Percentiles rank a stretch among this genome's conserved stretches.
phyloP scores from a whole-genome alignment of 2,797 vertebrate species.

The Scleropages formosus region DNA sequence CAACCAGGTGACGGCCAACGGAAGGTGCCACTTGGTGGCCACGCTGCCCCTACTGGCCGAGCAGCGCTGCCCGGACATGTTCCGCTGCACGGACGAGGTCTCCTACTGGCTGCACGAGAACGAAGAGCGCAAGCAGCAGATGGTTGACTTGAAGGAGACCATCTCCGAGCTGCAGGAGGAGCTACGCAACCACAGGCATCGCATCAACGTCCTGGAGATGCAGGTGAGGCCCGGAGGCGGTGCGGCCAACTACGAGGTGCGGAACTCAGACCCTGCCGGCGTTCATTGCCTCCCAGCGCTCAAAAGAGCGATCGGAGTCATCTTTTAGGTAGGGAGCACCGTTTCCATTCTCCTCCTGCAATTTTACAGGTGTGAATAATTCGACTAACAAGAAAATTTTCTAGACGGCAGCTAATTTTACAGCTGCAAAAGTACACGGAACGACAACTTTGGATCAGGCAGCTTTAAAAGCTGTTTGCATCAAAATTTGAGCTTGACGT shows the following conservation, averaged over 20 bases:
- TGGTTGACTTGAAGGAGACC: constrained; percentile 67
- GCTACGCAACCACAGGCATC: constrained; percentile 69
- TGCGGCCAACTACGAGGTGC: background rate
- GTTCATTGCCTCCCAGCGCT: background rate
- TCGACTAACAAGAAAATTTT: no score
- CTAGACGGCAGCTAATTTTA: no score
- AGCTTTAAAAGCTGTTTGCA: no score
- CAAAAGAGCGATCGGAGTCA: background rate
- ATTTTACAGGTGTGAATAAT: no score
- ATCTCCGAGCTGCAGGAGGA: constrained; percentile 72
- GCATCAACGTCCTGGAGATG: constrained; percentile 67
- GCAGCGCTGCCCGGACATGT: constrained; percentile 73
- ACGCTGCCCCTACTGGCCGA: constrained; percentile 63
- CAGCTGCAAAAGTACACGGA: no score
- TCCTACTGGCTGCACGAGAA: constrained; percentile 77
- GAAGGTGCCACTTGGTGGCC: constrained; percentile 59
- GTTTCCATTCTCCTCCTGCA: no score
- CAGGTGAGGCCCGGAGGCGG: constrained; percentile 56
- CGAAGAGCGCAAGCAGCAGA: constrained; percentile 69
- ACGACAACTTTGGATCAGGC: no score
- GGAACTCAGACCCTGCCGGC: background rate
- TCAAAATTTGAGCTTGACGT: no score
- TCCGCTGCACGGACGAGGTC: constrained; percentile 73
- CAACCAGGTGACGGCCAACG: constrained; percentile 57
- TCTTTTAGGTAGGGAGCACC: no score